Conservation (phyloP, 2,113 vertebrate species). For the Prunella himalayana region DNA sequence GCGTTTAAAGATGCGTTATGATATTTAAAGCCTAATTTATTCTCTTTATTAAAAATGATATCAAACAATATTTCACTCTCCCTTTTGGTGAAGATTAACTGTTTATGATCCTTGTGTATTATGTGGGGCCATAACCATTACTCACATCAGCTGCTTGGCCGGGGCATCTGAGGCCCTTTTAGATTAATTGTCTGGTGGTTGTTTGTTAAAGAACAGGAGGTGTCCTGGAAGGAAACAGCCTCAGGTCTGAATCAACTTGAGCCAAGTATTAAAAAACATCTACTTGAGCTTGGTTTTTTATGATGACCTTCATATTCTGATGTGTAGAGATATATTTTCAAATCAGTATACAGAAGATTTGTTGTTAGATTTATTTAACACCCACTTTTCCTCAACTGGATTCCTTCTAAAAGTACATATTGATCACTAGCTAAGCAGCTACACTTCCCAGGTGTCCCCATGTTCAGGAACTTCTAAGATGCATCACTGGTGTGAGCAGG, state of each 20-base stretch:
- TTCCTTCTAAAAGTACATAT: neutral
- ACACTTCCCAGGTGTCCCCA: neutral
- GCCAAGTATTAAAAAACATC: neutral
- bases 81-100: constrained; percentile 57
- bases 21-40: constrained; percentile 59
- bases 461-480: neutral
- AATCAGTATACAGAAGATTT: neutral
- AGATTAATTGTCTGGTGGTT: neutral
- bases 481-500: neutral
- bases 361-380: neutral
- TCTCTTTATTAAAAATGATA: constrained; percentile 66
- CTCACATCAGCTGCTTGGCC: neutral
- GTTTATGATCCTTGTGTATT: constrained; percentile 28
- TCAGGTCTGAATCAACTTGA: neutral
- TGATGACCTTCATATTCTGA: neutral
- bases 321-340: neutral
- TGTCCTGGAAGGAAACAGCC: neutral
- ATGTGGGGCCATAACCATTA: neutral
- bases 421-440: neutral
- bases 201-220: neutral
- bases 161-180: neutral
- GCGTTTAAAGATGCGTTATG: constrained; percentile 33
- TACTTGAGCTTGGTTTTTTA: neutral
- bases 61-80: constrained; percentile 55
- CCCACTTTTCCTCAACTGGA: neutral